Evolutionary conservation across 2,113 vertebrate species (phyloP).

Genomic region (Elephas maximus): DNA sequence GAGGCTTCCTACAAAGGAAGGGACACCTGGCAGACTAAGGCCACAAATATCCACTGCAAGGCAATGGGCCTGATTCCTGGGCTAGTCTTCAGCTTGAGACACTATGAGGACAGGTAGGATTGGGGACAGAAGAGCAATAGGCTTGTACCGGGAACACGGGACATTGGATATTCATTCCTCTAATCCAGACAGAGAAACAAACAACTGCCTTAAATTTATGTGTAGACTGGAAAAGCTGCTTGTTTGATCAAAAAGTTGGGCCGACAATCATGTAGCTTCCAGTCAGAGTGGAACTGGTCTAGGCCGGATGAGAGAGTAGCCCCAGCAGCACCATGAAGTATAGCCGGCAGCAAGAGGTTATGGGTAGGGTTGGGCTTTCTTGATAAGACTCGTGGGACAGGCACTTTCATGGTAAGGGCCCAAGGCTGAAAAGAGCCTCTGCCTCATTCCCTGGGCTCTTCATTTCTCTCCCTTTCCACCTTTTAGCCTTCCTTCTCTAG

Average conservation of each 20-base stretch:
- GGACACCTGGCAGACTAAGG: neutral
- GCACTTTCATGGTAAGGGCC: neutral
- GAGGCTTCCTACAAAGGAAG: neutral
- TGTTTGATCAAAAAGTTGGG: neutral
- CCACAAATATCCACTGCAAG: neutral
- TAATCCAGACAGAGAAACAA: neutral
- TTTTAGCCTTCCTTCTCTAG: neutral
- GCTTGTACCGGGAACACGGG: neutral
- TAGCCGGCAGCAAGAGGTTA: neutral
- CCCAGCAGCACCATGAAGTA: too few relatives aligned
- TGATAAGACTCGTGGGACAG: neutral
- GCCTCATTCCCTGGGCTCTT: neutral
- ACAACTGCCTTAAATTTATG: neutral
- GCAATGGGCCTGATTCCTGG: neutral
- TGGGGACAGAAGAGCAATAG: neutral
- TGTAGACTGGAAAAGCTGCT: neutral
- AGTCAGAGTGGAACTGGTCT: neutral
- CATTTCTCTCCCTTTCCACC: neutral
- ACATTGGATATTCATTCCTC: neutral
- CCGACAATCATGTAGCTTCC: neutral
- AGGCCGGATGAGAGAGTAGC: neutral
- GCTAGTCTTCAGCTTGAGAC: neutral
- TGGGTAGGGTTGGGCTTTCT: neutral
- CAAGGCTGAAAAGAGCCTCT: neutral
- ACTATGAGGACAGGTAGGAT: neutral